Evolutionary conservation across 2,888 invertebrate species (phyloP).

Genomic region (Ligdia adustata): DNA sequence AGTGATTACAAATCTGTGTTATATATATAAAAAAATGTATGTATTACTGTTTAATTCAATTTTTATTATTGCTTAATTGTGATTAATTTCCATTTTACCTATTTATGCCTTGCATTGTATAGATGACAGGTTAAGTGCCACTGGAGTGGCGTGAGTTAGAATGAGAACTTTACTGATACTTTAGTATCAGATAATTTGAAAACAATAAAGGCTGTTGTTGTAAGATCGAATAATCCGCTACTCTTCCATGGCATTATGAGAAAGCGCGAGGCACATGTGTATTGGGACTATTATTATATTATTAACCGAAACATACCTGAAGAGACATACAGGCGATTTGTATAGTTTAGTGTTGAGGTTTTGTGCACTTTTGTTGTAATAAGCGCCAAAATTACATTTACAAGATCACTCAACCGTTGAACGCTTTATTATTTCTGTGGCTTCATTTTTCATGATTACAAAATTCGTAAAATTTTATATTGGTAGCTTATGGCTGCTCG

Average conservation of each 20-base stretch:
- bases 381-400: too few relatives aligned
- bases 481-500: too few relatives aligned
- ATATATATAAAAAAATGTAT: conserved; percentile 40
- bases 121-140: conserved; percentile 12
- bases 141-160: neutral
- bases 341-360: too few relatives aligned
- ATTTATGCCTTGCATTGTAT: conserved; percentile 50
- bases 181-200: neutral
- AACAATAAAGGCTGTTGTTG: neutral
- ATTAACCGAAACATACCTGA: too few relatives aligned
- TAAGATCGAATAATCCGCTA: neutral
- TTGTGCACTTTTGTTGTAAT: too few relatives aligned
- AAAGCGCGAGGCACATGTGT: neutral
- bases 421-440: too few relatives aligned
- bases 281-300: too few relatives aligned
- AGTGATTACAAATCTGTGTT: conserved; percentile 39
- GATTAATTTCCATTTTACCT: conserved; percentile 39
- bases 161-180: neutral
- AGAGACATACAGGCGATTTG: too few relatives aligned
- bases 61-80: conserved; percentile 41
- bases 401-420: too few relatives aligned
- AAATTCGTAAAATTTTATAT: too few relatives aligned
- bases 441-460: too few relatives aligned
- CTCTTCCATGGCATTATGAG: neutral
- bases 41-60: conserved; percentile 41